These are phyloP conservation scores for Calliopsis andreniformis DNA, from an alignment of 1,140 invertebrate species.

Conservation along the genomic window DNA sequence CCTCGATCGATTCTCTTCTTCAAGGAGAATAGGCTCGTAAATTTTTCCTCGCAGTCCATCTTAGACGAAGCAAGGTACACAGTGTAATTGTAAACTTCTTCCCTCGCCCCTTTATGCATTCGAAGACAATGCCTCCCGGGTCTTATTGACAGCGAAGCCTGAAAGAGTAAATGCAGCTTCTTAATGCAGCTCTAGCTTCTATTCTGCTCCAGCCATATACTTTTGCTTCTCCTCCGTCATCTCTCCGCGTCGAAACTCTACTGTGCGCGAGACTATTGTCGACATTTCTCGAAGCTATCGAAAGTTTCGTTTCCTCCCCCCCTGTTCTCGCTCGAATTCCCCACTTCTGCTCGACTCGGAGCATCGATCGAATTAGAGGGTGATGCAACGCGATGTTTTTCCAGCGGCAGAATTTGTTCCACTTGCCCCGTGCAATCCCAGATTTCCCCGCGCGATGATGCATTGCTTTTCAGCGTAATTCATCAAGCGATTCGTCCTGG, in stretches of 20 bases:
- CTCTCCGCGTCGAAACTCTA: neutral
- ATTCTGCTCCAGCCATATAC: neutral
- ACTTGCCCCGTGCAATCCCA: neutral
- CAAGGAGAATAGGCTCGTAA: neutral
- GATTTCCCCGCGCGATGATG: neutral
- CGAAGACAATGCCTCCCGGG: neutral
- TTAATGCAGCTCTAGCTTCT: constrained; percentile 6
- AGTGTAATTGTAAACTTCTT: neutral
- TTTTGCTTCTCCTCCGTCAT: neutral
- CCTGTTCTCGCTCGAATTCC: neutral
- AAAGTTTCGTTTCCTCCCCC: no score
- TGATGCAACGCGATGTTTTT: no score
- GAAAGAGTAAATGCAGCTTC: neutral
- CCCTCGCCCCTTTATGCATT: neutral
- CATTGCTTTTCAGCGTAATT: neutral
- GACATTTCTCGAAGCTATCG: neutral
- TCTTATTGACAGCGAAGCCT: neutral
- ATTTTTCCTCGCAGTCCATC: neutral
- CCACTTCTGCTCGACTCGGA: no score
- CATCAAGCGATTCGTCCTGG: constrained; percentile 15
- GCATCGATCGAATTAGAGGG: neutral
- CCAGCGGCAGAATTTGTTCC: neutral
- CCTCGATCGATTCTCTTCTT: neutral
- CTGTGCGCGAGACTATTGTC: neutral
- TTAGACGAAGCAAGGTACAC: no score